Evolutionary conservation across 2,797 vertebrate species (phyloP).

Genomic region (Sebastes jordani): DNA sequence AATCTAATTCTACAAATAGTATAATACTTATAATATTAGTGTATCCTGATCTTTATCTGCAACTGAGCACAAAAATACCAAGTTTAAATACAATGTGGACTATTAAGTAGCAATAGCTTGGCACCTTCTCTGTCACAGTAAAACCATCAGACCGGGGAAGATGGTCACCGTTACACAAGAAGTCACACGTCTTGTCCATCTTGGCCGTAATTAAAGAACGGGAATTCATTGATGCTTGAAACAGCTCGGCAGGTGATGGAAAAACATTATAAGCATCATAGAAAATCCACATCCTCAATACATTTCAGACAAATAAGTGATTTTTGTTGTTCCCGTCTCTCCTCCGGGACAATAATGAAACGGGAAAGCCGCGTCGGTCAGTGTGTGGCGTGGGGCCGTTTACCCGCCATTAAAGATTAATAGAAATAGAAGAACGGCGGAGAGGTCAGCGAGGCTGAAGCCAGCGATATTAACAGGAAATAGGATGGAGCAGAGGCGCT

Average conservation of each 20-base stretch:
- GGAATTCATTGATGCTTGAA: background rate
- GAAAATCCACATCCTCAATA: background rate
- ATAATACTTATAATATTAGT: too few species aligned
- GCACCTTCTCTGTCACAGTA: slow-evolving; percentile 2
- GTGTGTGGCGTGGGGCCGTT: slow-evolving; percentile 29
- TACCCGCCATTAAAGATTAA: slow-evolving; percentile 65
- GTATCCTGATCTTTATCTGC: too few species aligned
- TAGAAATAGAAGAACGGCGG: slow-evolving; percentile 53
- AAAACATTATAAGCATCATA: background rate
- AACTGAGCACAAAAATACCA: too few species aligned
- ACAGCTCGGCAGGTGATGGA: background rate
- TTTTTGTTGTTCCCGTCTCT: slow-evolving; percentile 7
- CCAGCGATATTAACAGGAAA: slow-evolving; percentile 70
- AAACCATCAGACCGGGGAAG: slow-evolving; percentile 14
- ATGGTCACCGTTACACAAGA: slow-evolving; percentile 16
- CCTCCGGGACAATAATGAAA: slow-evolving; percentile 54
- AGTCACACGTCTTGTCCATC: background rate
- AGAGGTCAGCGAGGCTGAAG: slow-evolving; percentile 58
- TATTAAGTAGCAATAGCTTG: too few species aligned
- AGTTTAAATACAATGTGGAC: too few species aligned
- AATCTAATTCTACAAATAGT: too few species aligned
- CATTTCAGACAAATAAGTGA: slow-evolving; percentile 1
- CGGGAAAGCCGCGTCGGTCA: slow-evolving; percentile 26
- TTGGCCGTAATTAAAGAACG: slow-evolving; percentile 1
- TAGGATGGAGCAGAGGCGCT: slow-evolving; percentile 49